Base-by-base conservation (phyloP, 1,140 invertebrate genomes). In the Sycophaga agraensis region DNA sequence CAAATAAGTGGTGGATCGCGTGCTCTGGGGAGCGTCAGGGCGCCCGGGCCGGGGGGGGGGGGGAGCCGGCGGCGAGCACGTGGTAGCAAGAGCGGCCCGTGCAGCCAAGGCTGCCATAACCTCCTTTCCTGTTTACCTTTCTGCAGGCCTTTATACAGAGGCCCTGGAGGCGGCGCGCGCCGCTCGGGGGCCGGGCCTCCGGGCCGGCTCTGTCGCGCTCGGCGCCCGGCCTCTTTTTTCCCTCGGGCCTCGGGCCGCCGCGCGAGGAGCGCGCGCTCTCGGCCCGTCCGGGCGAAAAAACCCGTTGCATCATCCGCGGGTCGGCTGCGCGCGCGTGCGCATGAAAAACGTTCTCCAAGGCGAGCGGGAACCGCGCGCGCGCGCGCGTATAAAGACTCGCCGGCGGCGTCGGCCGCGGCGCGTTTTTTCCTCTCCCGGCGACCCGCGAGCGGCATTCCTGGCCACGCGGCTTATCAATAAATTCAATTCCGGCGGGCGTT, bases 41-140 rank as follows among this genome's bases (percentile, higher is more conserved):
- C 37, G 37, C 28, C 28, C 28, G 28, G 28, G 37, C n/a, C 11
- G 37, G 8, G 37, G 37, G 37, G n/a, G 37, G 37, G 6, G 37
- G n/a, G 37, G 37, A 39, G 4, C 9, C n/a, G 37, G 4, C 4
- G n/a, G 37, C n/a, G 37, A 11, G 31, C 31, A 34, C 12, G 31
- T 5, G 31, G 12, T 34, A 5, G 31, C 31, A n/a, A n/a, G n/a
- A n/a, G n/a, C n/a, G n/a, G n/a, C n/a, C n/a, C n/a, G n/a, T n/a
- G n/a, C n/a, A n/a, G 11, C 19, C 46, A 43, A 53, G 49, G 49
- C 21, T 24, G 21, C 31, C 39, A 14, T 45, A 53, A 24, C 19
- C 28, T 53, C 49, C 9, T 60, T 60, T 60, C 49, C 49, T 53
- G 58, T 53, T 60, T 60, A 60, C 58, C 31, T 53, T 24, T 35